Evolutionary conservation across 2,888 invertebrate species (phyloP).

Genomic region (Siphlonurus alternatus): DNA sequence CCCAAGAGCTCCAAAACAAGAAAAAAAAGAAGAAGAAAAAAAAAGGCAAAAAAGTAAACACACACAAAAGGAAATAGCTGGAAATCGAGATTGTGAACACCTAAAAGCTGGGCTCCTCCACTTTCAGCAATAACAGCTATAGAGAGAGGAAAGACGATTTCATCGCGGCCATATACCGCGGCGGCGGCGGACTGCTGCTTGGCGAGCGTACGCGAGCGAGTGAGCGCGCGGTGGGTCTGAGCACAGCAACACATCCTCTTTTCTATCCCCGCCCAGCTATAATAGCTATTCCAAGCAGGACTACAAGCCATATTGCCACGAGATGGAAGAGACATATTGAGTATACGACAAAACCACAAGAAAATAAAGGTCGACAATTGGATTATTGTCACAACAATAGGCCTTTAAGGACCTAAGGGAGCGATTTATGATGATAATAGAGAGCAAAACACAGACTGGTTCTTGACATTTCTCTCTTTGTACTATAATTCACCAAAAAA

Average conservation of each 20-base stretch:
- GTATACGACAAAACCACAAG: background rate
- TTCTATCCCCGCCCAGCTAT: no score
- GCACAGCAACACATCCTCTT: no score
- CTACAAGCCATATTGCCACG: background rate
- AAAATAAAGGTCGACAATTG: background rate
- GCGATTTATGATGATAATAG: background rate
- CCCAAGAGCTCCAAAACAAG: background rate
- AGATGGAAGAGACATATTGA: background rate
- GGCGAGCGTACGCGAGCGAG: background rate
- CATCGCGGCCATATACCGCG: no score
- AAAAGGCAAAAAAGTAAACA: background rate
- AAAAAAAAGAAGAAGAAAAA: background rate
- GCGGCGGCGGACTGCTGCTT: no score
- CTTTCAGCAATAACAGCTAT: background rate
- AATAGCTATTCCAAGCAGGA: background rate
- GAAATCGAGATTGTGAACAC: background rate
- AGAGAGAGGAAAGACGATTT: no score
- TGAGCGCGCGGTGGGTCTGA: no score
- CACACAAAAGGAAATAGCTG: background rate
- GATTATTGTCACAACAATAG: background rate
- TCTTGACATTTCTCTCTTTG: background rate
- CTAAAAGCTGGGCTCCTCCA: background rate
- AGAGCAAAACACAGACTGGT: background rate
- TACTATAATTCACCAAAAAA: background rate
- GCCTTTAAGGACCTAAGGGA: background rate